Conservation (phyloP, 1,140 invertebrate genomes). For the Leucophenga varia region DNA sequence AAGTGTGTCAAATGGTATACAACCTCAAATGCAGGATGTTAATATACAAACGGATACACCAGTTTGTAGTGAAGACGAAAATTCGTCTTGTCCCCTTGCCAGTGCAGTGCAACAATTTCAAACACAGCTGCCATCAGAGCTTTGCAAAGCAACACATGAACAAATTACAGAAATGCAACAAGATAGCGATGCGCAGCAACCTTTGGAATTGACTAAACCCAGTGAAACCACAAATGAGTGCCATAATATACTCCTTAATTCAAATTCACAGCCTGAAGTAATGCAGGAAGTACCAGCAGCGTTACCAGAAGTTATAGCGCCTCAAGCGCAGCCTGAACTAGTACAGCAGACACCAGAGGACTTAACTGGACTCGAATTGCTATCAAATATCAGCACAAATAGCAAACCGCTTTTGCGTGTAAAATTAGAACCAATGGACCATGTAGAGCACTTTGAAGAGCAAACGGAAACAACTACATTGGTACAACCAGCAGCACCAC, state of each 20-base stretch:
- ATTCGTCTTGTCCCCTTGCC: constrained; percentile 29
- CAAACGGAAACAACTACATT: constrained; percentile 8
- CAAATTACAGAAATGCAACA: constrained; percentile 3
- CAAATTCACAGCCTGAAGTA: no score
- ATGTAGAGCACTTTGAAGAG: constrained; percentile 13
- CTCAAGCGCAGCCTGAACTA: constrained; percentile 1
- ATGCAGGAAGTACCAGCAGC: constrained; percentile 26
- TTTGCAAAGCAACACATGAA: constrained; percentile 1
- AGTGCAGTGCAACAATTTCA: constrained; percentile 24
- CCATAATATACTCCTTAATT: constrained; percentile 41
- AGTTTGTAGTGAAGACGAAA: constrained; percentile 56
- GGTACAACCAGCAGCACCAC: constrained; percentile 30
- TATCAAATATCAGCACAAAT: constrained; percentile 74
- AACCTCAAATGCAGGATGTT: constrained; percentile 70
- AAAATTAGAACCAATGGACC: constrained; percentile 50
- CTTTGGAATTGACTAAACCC: constrained; percentile 45
- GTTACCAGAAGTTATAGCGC: constrained; percentile 10
- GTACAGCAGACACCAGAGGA: constrained; percentile 59
- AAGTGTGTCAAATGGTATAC: constrained; percentile 9
- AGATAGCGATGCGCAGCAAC: constrained; percentile 12
- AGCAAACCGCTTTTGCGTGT: constrained; percentile 38
- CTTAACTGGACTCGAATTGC: constrained; percentile 75
- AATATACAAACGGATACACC: constrained; percentile 77
- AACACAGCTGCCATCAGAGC: constrained; percentile 10
- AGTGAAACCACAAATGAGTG: constrained; percentile 40